Conservation (phyloP, 2,888 invertebrate genomes). For the Lydus trimaculatus region DNA sequence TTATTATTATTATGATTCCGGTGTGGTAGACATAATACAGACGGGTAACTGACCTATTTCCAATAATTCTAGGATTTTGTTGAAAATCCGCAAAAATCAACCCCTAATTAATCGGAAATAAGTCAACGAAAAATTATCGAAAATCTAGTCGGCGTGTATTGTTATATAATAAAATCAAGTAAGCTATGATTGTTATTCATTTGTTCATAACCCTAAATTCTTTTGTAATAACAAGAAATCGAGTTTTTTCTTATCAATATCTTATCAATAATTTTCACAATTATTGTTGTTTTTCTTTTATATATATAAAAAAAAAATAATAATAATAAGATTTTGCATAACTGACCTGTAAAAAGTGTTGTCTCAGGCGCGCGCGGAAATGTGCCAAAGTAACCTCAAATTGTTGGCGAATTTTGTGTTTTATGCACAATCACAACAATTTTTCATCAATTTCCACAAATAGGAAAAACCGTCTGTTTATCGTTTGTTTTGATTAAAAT, state of each 20-base stretch:
- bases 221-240: background rate
- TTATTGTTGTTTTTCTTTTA: no score
- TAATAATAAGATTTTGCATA: no score
- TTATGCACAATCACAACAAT: no score
- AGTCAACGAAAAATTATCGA: background rate
- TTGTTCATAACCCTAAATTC: background rate
- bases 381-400: constrained; percentile 29
- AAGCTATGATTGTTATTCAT: background rate
- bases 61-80: no score
- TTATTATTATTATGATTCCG: background rate
- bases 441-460: no score
- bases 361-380: constrained; percentile 6
- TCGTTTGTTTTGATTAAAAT: no score
- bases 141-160: constrained; percentile 2
- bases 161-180: constrained; percentile 3
- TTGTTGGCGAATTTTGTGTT: background rate
- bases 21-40: background rate
- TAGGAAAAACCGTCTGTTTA: no score
- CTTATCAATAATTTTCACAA: background rate
- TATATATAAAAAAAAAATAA: no score
- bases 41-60: constrained; percentile 7
- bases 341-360: background rate
- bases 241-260: background rate
- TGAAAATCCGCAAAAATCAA: background rate
- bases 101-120: background rate